phyloP scores from a whole-genome alignment of 2,113 vertebrate species.

The Argyrosomus japonicus region DNA sequence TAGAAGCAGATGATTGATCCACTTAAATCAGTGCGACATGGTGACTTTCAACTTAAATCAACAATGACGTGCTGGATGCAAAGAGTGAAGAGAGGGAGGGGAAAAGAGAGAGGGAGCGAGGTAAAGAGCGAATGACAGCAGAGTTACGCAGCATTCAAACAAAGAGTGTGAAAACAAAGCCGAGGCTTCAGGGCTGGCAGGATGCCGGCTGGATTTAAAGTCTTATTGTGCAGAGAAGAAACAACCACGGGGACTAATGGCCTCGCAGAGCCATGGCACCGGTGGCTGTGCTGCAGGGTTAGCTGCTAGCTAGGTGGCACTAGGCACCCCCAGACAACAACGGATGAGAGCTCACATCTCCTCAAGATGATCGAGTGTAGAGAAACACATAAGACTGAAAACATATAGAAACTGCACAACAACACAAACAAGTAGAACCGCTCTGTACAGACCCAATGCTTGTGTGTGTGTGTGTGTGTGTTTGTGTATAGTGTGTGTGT shows the following conservation, averaged over 20 bases:
- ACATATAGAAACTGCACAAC: background rate
- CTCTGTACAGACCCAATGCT: background rate
- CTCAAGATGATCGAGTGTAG: background rate
- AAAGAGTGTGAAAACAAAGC: conserved; percentile 30
- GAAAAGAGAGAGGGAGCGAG: background rate
- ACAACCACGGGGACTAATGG: conserved; percentile 18
- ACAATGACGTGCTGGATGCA: conserved; percentile 26
- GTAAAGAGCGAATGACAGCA: background rate
- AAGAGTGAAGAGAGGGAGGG: background rate
- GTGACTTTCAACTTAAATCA: conserved; percentile 62
- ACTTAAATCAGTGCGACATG: conserved; percentile 54
- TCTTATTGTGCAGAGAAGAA: conserved; percentile 19
- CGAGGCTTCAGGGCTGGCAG: conserved; percentile 44
- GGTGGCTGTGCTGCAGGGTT: conserved; percentile 22
- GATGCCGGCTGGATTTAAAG: conserved; percentile 28
- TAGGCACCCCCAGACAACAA: background rate
- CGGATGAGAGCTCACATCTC: background rate
- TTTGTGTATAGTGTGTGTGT: conserved; percentile 28
- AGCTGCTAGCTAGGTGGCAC: conserved; percentile 12
- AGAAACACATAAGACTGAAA: background rate
- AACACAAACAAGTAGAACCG: background rate
- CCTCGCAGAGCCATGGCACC: background rate
- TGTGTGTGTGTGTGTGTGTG: conserved; percentile 25
- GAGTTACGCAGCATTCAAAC: conserved; percentile 10
- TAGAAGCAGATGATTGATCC: conserved; percentile 41